phyloP scores from a whole-genome alignment of 2,113 vertebrate species.

The Saccopteryx bilineata region DNA sequence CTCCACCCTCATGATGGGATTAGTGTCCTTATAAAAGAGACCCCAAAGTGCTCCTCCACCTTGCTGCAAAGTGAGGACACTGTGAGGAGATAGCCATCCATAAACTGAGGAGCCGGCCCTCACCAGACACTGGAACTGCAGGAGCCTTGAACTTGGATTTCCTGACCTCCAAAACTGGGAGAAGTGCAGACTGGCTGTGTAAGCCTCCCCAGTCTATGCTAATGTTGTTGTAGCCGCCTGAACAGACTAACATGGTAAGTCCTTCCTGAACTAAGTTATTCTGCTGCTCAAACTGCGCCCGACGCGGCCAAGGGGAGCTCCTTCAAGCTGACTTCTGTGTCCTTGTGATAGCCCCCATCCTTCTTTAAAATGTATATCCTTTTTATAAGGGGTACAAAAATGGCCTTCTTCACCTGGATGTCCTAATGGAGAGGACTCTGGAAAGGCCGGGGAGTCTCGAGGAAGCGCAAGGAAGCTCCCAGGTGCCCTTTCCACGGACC shows the following conservation, averaged over 20 bases:
- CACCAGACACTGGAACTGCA: neutral
- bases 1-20: neutral
- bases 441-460: neutral
- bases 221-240: neutral
- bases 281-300: neutral
- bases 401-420: neutral
- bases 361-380: neutral
- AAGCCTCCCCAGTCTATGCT: neutral
- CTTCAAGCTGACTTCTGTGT: neutral
- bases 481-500: rapidly evolving
- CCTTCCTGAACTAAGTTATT: neutral
- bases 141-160: no score
- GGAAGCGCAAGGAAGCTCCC: neutral
- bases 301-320: neutral
- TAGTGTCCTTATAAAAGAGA: neutral
- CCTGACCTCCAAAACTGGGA: neutral
- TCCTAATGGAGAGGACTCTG: neutral
- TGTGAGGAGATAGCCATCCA: neutral
- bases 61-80: no score
- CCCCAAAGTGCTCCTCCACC: neutral
- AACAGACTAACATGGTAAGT: neutral
- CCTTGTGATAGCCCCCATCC: neutral
- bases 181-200: no score
- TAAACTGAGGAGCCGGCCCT: neutral
- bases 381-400: neutral